A percentile compares a stretch with the other conserved stretches of the same genome.
Conservation (phyloP, 2,113 vertebrate genomes). For the Sialia sialis region DNA sequence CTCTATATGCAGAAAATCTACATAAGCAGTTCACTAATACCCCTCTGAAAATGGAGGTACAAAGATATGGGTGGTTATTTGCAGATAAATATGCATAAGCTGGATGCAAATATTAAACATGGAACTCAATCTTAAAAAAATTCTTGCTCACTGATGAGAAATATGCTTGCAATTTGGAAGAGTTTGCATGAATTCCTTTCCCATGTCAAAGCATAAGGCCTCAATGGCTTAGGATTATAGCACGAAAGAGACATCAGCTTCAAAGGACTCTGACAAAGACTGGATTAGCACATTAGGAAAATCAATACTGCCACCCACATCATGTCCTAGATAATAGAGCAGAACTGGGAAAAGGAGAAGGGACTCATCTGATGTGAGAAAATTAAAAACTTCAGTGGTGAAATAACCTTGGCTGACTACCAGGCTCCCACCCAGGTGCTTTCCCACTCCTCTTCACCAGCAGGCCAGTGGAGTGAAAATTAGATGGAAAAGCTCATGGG, state of each 20-base stretch:
- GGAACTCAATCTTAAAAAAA: neutral
- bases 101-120: neutral
- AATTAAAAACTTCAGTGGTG: neutral
- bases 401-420: neutral
- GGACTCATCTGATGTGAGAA: neutral
- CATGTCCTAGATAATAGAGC: neutral
- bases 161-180: neutral
- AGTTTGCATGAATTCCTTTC: neutral
- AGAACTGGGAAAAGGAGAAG: neutral
- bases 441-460: neutral
- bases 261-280: neutral
- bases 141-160: neutral
- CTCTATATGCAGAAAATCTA: neutral
- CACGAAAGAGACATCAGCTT: neutral
- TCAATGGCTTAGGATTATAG: neutral
- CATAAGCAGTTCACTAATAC: neutral
- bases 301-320: neutral
- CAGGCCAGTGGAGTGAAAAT: neutral
- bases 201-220: accelerated
- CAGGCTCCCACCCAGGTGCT: neutral
- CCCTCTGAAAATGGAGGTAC: neutral
- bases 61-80: neutral
- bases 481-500: neutral
- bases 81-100: neutral
- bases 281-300: neutral